Evolutionary conservation across 2,888 invertebrate genomes (phyloP).

Genomic region (Fragum whitleyi): DNA sequence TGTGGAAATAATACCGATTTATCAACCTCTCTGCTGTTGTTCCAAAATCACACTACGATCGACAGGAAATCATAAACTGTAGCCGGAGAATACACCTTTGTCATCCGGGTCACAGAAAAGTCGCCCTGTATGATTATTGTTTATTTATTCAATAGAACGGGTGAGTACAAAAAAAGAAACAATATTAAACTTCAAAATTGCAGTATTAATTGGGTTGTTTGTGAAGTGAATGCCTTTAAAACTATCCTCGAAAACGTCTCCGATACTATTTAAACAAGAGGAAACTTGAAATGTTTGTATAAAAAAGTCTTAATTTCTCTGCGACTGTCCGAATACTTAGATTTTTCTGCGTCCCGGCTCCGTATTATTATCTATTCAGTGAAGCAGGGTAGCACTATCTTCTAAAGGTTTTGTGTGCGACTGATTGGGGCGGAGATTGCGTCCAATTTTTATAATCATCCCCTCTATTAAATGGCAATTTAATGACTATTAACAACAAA

Average conservation of each 20-base stretch:
- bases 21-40: neutral
- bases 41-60: neutral
- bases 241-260: too few relatives aligned
- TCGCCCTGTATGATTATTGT: too few relatives aligned
- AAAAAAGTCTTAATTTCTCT: too few relatives aligned
- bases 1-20: conserved; percentile 7
- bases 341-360: neutral
- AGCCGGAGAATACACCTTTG: neutral
- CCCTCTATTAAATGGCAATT: conserved; percentile 23
- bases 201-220: too few relatives aligned
- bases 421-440: conserved; percentile 25
- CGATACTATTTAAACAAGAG: too few relatives aligned
- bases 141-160: too few relatives aligned
- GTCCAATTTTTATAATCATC: conserved; percentile 18
- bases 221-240: too few relatives aligned
- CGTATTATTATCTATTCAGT: conserved; percentile 11
- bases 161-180: too few relatives aligned
- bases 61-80: conserved; percentile 20
- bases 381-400: conserved; percentile 15
- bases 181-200: too few relatives aligned
- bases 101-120: neutral
- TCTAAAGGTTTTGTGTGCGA: conserved; percentile 14
- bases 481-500: conserved; percentile 23
- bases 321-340: neutral
- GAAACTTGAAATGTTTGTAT: too few relatives aligned